phyloP scores from a whole-genome alignment of 2,797 vertebrate genomes.

The Lates japonicus region DNA sequence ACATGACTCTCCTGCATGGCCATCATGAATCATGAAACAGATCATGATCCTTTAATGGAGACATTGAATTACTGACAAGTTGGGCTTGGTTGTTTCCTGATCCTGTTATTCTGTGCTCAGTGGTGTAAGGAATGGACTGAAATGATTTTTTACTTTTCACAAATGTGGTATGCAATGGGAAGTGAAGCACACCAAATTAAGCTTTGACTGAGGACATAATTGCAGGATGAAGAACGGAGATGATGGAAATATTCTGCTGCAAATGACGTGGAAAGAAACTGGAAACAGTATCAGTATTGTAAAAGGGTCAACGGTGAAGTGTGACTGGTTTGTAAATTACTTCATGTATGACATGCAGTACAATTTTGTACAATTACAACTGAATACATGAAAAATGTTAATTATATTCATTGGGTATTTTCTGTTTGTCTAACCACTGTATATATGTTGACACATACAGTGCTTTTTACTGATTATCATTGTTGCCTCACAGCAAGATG shows the following conservation, averaged over 20 bases:
- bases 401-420: constrained; percentile 10
- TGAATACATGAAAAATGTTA: background rate
- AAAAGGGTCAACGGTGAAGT: constrained; percentile 26
- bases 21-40: constrained; percentile 84
- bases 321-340: constrained; percentile 22
- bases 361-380: background rate
- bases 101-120: constrained; percentile 57
- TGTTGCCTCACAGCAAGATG: constrained; percentile 5
- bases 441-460: background rate
- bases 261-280: constrained; percentile 51
- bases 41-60: constrained; percentile 82
- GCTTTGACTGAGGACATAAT: constrained; percentile 59
- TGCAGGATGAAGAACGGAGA: constrained; percentile 43
- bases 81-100: constrained; percentile 64
- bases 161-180: constrained; percentile 52
- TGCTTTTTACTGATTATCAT: constrained; percentile 2
- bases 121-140: constrained; percentile 50
- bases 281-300: constrained; percentile 19
- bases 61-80: constrained; percentile 74
- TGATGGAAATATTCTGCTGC: constrained; percentile 34
- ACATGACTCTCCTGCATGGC: constrained; percentile 77
- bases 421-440: constrained; percentile 13
- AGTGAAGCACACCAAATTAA: constrained; percentile 49
- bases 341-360: background rate
- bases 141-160: constrained; percentile 53